Conservation (phyloP, 2,888 invertebrate species). For the Leptinotarsa tumamoca region DNA sequence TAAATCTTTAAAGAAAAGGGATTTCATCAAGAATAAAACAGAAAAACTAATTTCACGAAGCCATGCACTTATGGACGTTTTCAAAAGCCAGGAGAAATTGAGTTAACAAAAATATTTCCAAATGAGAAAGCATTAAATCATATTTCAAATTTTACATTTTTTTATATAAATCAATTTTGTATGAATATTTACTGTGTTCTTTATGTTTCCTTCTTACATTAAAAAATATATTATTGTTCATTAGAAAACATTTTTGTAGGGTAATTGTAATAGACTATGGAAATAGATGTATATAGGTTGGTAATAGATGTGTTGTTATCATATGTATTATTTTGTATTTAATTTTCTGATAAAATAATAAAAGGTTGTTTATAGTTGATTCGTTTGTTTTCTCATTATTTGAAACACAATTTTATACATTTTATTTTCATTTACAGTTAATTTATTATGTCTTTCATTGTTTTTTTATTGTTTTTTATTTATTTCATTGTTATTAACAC, state of each 20-base stretch:
- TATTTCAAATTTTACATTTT: no score
- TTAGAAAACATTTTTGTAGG: slow-evolving; percentile 1
- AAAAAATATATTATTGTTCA: not conserved
- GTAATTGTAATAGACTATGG: not conserved
- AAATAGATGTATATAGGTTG: slow-evolving; percentile 15
- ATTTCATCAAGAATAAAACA: no score
- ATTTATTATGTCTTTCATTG: not conserved
- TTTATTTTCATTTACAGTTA: not conserved
- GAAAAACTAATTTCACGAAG: no score
- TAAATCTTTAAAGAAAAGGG: no score
- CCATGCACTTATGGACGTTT: no score
- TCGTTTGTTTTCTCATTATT: not conserved
- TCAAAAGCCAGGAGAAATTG: no score
- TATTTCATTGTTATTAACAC: slow-evolving; percentile 39
- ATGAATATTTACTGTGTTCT: not conserved
- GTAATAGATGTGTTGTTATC: slow-evolving; percentile 4
- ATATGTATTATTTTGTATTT: slow-evolving; percentile 25
- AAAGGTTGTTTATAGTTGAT: slow-evolving; percentile 7
- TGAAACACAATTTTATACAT: not conserved
- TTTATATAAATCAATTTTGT: not conserved
- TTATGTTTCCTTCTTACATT: no score
- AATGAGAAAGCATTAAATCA: no score
- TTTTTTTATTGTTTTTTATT: not conserved
- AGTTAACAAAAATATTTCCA: no score
- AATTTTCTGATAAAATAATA: slow-evolving; percentile 26